Evolutionary conservation across 2,797 vertebrate genomes (phyloP).

Genomic region (Heterohyrax brucei): DNA sequence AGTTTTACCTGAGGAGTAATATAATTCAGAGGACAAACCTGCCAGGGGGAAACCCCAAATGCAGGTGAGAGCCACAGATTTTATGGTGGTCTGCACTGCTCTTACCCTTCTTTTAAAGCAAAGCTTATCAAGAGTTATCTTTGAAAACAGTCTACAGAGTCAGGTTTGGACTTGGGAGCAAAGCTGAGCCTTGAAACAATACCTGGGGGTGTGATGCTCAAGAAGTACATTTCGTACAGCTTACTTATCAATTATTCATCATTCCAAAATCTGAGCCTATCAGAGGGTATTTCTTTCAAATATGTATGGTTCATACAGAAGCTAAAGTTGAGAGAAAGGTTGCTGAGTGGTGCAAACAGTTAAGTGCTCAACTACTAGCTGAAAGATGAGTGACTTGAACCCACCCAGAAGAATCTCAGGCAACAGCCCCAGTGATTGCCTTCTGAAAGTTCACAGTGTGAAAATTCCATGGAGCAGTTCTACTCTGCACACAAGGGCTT

Average conservation of each 20-base stretch:
- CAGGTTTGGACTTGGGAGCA: not conserved
- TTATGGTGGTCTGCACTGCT: not conserved
- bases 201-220: not conserved
- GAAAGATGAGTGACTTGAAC: not conserved
- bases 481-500: not conserved
- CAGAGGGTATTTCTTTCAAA: slow-evolving; percentile 54
- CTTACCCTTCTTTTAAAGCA: not conserved
- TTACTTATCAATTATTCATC: not conserved
- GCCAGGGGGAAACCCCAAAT: not conserved
- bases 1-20: not conserved
- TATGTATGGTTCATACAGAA: not conserved
- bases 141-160: not conserved
- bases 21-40: not conserved
- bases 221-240: not conserved
- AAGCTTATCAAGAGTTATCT: not conserved
- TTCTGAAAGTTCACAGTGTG: not conserved
- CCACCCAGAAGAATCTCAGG: not conserved
- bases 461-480: not conserved
- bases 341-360: not conserved
- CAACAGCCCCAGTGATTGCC: not conserved
- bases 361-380: not conserved
- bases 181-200: not conserved
- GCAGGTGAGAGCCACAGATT: not conserved
- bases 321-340: not conserved
- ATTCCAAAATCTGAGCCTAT: slow-evolving; percentile 42